These are phyloP conservation scores for Vulpes lagopus DNA, from an alignment of 2,113 vertebrate genomes.

Conservation along the genomic window DNA sequence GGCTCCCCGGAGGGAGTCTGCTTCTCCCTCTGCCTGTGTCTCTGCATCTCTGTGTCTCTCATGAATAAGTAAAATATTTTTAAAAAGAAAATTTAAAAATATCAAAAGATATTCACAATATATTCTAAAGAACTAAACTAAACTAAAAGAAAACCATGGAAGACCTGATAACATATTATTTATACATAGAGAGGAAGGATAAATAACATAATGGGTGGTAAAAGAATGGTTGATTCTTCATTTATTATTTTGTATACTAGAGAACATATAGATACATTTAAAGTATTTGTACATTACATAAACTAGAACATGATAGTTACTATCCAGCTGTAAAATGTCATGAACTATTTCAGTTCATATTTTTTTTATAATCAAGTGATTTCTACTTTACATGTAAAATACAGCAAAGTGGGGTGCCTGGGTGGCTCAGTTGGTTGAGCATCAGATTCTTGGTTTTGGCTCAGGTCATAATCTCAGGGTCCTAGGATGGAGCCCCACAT, in stretches of 20 bases:
- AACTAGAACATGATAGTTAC: background rate
- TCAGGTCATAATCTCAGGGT: background rate
- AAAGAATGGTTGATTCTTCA: background rate
- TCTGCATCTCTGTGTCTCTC: no score
- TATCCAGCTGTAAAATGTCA: background rate
- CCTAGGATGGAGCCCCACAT: background rate
- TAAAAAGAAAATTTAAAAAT: background rate
- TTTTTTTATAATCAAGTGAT: background rate
- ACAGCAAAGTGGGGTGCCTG: background rate
- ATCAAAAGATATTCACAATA: background rate
- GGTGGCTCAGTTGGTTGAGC: background rate
- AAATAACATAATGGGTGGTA: background rate
- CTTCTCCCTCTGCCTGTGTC: no score
- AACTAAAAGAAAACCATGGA: slow-evolving; percentile 24
- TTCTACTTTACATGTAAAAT: slow-evolving; percentile 1
- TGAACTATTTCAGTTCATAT: background rate
- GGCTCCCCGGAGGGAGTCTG: no score
- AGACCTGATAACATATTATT: background rate
- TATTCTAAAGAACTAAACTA: background rate
- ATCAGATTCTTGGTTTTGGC: background rate
- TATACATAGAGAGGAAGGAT: background rate
- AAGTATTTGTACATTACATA: background rate
- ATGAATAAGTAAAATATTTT: no score
- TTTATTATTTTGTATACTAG: background rate
- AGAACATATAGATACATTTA: background rate